phyloP scores from a whole-genome alignment of 2,797 vertebrate species.

The Gephyroberyx darwinii region DNA sequence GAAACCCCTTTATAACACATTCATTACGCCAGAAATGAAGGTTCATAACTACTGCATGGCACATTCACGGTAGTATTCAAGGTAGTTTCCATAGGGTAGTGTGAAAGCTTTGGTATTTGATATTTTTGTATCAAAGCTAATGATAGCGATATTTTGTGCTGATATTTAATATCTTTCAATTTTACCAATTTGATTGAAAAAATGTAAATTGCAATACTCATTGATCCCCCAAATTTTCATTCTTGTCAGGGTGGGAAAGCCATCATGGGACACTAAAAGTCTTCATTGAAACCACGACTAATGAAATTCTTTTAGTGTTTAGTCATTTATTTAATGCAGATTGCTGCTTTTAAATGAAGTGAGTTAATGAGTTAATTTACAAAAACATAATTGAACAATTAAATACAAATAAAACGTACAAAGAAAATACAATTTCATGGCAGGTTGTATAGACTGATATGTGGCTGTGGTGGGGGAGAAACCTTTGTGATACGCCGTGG shows the following conservation, averaged over 20 bases:
- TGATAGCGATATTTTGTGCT: neutral
- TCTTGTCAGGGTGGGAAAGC: no score
- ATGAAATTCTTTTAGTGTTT: neutral
- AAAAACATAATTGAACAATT: no score
- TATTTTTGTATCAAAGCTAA: no score
- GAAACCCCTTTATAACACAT: neutral
- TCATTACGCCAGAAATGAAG: conserved; percentile 16
- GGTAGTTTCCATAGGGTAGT: neutral
- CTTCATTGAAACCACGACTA: neutral
- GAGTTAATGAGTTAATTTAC: no score
- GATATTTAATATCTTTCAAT: neutral
- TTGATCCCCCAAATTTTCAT: no score
- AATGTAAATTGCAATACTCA: no score
- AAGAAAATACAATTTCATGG: neutral
- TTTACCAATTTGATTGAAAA: no score
- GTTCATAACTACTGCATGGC: neutral
- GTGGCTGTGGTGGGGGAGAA: no score
- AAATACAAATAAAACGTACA: conserved; percentile 12
- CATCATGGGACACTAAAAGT: no score
- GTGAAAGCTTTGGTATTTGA: no score
- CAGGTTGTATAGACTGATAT: conserved; percentile 15
- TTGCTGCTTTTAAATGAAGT: no score
- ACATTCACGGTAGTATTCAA: conserved; percentile 8
- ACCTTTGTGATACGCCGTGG: no score
- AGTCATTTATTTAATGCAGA: neutral